A percentile compares a stretch with the other conserved stretches of the same genome.
phyloP scores from a whole-genome alignment of 2,888 invertebrate species.

The Ceramica pisi region DNA sequence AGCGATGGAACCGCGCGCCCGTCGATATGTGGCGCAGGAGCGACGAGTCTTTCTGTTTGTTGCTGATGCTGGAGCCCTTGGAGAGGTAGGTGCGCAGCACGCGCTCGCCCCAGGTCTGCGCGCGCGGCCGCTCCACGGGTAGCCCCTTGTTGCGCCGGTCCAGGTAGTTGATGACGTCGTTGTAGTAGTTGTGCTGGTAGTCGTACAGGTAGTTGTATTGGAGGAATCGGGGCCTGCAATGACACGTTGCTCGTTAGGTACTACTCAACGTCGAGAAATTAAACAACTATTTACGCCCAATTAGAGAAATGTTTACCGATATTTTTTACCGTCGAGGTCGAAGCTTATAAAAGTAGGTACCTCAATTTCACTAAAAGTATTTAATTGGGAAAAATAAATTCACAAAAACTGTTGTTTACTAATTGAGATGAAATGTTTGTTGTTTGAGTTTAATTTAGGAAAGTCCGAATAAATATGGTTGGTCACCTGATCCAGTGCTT shows the following conservation, averaged over 20 bases:
- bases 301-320: slow-evolving; percentile 9
- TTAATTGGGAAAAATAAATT: not conserved
- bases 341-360: not conserved
- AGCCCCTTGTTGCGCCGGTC: slow-evolving; percentile 94
- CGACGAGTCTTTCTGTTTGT: slow-evolving; percentile 90
- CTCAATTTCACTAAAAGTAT: not conserved
- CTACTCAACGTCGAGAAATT: slow-evolving; percentile 23
- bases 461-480: not conserved
- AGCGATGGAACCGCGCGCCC: slow-evolving; percentile 93
- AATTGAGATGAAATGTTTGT: slow-evolving; percentile 9
- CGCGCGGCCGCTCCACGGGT: slow-evolving; percentile 93
- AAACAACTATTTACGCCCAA: not conserved
- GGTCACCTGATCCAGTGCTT: slow-evolving; percentile 95
- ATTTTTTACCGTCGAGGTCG: not conserved
- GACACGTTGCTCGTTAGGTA: slow-evolving; percentile 48
- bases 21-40: slow-evolving; percentile 92
- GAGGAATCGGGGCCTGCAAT: slow-evolving; percentile 93
- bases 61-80: slow-evolving; percentile 83
- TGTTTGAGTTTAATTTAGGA: slow-evolving; percentile 18
- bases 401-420: slow-evolving; percentile 19
- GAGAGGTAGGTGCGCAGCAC: slow-evolving; percentile 93
- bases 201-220: slow-evolving; percentile 96
- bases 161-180: slow-evolving; percentile 95
- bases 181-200: slow-evolving; percentile 96
- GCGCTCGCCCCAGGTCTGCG: slow-evolving; percentile 97